Conservation (phyloP, 2,113 vertebrate species). For the Pteruthius melanotis region DNA sequence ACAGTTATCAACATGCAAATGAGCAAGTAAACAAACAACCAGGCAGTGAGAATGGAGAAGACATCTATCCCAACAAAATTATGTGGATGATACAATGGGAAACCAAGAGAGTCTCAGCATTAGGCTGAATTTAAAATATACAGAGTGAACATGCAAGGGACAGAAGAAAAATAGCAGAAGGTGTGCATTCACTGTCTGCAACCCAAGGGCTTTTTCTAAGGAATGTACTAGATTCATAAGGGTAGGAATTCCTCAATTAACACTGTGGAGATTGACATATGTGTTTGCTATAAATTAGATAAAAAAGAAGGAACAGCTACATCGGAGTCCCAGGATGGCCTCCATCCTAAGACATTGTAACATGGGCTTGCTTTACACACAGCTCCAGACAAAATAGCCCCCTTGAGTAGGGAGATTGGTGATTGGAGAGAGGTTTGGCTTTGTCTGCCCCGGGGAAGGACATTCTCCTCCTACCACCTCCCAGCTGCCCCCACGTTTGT, state of each 20-base stretch:
- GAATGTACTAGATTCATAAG: not conserved
- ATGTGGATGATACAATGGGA: not conserved
- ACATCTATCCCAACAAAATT: not conserved
- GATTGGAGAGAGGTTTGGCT: not conserved
- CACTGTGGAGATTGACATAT: not conserved
- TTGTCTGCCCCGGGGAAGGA: not conserved
- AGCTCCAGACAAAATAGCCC: not conserved
- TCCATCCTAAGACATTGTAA: not conserved
- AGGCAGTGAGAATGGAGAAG: not conserved
- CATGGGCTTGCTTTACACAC: not conserved
- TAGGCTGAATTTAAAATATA: not conserved
- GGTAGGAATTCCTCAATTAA: not conserved
- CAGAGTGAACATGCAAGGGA: not conserved
- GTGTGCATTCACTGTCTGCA: not conserved
- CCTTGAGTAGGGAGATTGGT: not conserved
- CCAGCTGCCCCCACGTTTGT: not conserved
- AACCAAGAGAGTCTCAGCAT: not conserved
- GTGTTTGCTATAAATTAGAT: not conserved
- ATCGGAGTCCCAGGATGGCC: not conserved
- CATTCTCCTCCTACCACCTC: not conserved
- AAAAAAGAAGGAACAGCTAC: not conserved
- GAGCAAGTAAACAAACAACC: not conserved
- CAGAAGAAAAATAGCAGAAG: not conserved
- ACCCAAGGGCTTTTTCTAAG: not conserved
- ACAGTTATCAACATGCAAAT: not conserved